A percentile compares a stretch with the other conserved stretches of the same genome.
These are phyloP conservation scores for Dione juno DNA, from an alignment of 2,888 invertebrate species.

Conservation along the genomic window DNA sequence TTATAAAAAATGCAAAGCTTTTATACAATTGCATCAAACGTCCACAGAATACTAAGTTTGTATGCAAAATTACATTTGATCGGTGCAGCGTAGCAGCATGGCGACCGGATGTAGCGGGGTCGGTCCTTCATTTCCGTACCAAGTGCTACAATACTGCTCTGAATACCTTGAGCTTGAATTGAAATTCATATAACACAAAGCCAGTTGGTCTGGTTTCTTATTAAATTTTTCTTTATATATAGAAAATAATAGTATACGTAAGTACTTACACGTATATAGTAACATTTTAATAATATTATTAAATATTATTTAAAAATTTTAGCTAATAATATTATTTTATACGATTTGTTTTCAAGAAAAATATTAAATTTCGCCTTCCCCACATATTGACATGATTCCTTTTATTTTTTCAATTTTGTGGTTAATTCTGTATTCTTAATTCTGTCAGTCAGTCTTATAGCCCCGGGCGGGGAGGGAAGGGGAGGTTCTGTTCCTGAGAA, in stretches of 20 bases:
- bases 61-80: constrained; percentile 8
- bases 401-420: too few relatives aligned
- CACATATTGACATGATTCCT: too few relatives aligned
- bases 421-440: too few relatives aligned
- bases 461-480: too few relatives aligned
- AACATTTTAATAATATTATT: too few relatives aligned
- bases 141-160: constrained; percentile 23
- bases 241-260: neutral
- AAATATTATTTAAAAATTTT: too few relatives aligned
- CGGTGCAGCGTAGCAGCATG: constrained; percentile 33
- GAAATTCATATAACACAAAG: constrained; percentile 4
- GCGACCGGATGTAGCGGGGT: constrained; percentile 34
- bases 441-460: too few relatives aligned
- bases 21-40: neutral
- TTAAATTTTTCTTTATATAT: neutral
- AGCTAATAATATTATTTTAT: too few relatives aligned
- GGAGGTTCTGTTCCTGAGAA: too few relatives aligned
- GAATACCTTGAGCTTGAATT: constrained; percentile 32
- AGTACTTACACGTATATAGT: too few relatives aligned
- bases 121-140: constrained; percentile 39
- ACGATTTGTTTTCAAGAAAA: too few relatives aligned
- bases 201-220: neutral
- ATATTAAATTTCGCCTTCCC: too few relatives aligned
- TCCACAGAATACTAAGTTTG: constrained; percentile 9
- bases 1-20: neutral